Conservation (phyloP, 2,888 invertebrate genomes). For the Dysmachus trigonus region DNA sequence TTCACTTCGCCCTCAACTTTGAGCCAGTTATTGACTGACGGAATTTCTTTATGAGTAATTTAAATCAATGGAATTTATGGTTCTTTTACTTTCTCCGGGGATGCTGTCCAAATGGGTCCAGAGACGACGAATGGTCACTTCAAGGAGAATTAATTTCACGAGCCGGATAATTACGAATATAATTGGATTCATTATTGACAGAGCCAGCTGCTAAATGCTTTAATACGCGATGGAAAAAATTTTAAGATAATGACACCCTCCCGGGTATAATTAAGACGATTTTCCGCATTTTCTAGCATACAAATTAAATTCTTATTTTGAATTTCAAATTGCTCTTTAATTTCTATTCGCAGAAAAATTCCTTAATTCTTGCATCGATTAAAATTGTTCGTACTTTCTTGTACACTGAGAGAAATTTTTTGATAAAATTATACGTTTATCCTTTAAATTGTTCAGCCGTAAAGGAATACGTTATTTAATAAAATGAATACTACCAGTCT, state of each 20-base stretch:
- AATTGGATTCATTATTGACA: neutral
- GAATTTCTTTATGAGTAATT: slow-evolving; percentile 16
- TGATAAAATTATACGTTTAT: too few relatives aligned
- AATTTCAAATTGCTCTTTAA: neutral
- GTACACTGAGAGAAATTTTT: too few relatives aligned
- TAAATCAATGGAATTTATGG: slow-evolving; percentile 3
- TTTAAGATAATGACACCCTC: neutral
- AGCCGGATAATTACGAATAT: neutral
- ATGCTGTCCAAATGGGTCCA: neutral
- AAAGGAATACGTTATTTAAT: too few relatives aligned
- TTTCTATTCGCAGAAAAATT: neutral
- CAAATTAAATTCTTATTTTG: neutral
- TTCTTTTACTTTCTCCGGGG: neutral
- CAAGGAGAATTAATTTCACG: neutral
- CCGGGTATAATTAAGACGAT: neutral
- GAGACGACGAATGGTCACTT: neutral
- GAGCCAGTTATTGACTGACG: neutral
- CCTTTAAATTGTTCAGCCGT: too few relatives aligned
- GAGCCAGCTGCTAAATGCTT: neutral
- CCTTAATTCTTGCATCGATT: neutral
- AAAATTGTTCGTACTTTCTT: neutral
- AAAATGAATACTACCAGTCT: too few relatives aligned
- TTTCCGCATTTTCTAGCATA: neutral
- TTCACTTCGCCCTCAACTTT: neutral
- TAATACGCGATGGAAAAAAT: neutral